phyloP scores from a whole-genome alignment of 2,888 invertebrate species.

The Parthenolecanium corni region DNA sequence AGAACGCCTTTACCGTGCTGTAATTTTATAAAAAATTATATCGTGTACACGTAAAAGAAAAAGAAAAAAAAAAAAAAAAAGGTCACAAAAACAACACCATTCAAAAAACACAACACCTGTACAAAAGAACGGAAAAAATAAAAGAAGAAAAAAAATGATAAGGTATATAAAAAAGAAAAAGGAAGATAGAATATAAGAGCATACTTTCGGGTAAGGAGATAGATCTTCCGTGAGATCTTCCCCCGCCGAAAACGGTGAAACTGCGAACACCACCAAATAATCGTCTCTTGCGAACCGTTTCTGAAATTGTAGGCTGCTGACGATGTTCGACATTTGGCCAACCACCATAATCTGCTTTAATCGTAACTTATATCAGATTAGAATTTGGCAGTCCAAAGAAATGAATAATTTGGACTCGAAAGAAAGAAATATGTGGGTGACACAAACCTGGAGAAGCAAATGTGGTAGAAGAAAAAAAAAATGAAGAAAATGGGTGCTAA shows the following conservation, averaged over 20 bases:
- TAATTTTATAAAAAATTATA: too few relatives aligned
- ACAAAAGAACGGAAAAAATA: slow-evolving; percentile 34
- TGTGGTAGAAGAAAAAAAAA: too few relatives aligned
- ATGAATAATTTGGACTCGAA: too few relatives aligned
- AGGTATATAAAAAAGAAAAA: slow-evolving; percentile 30
- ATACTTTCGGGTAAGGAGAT: slow-evolving; percentile 80
- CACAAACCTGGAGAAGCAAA: too few relatives aligned
- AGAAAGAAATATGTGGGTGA: too few relatives aligned
- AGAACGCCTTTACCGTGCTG: too few relatives aligned
- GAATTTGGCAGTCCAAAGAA: too few relatives aligned
- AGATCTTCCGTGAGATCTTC: slow-evolving; percentile 47
- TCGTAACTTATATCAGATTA: too few relatives aligned
- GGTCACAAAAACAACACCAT: too few relatives aligned
- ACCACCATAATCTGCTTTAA: slow-evolving; percentile 31
- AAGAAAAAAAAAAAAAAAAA: too few relatives aligned
- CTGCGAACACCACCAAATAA: slow-evolving; percentile 72
- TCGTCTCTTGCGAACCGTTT: slow-evolving; percentile 53
- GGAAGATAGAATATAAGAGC: slow-evolving; percentile 36
- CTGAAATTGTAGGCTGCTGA: slow-evolving; percentile 37
- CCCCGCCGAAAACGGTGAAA: slow-evolving; percentile 56
- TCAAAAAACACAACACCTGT: neutral
- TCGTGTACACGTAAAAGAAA: too few relatives aligned
- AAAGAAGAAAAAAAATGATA: slow-evolving; percentile 32
- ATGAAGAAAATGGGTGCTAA: too few relatives aligned
- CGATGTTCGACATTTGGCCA: slow-evolving; percentile 23